Percentiles rank a stretch among this genome's conserved stretches.
phyloP scores from a whole-genome alignment of 2,797 vertebrate species.

The Pseudomugil gertrudae region DNA sequence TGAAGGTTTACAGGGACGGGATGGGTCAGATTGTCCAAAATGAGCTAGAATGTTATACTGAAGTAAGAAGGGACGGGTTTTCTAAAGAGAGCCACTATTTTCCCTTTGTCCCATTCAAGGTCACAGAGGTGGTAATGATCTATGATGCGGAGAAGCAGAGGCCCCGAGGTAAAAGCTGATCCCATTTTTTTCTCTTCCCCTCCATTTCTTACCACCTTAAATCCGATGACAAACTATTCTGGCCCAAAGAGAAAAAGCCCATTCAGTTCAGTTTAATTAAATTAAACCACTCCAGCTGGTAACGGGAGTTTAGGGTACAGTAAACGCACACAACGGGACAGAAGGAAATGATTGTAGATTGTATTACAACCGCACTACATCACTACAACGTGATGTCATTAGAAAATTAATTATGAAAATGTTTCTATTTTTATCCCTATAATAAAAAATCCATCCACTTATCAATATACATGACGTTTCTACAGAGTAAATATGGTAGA shows the following conservation, averaged over 20 bases:
- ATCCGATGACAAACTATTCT: conserved; percentile 99
- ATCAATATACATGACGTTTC: background rate
- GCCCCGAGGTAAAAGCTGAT: conserved; percentile 99
- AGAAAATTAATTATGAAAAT: background rate
- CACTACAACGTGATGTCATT: background rate
- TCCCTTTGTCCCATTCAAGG: conserved; percentile 87
- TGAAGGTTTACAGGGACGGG: conserved; percentile 15
- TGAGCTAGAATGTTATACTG: conserved; percentile 52
- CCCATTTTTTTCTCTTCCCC: conserved; percentile 81
- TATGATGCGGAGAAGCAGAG: conserved; percentile 99
- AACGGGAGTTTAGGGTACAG: conserved; percentile 7
- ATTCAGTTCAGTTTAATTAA: conserved; percentile 43
- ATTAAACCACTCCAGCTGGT: conserved; percentile 24
- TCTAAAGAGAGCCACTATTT: conserved; percentile 74
- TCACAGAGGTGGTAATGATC: conserved; percentile 99
- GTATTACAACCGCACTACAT: conserved; percentile 3
- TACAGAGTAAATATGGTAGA: background rate
- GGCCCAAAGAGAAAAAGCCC: conserved; percentile 76
- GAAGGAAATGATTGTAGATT: conserved; percentile 9
- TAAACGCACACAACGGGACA: conserved; percentile 21
- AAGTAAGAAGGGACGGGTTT: conserved; percentile 43
- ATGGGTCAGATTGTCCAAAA: conserved; percentile 37
- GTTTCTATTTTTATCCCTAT: background rate
- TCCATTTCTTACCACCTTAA: conserved; percentile 86
- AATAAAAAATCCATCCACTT: background rate